A percentile compares a stretch with the other conserved stretches of the same genome.
Evolutionary conservation across 2,797 vertebrate species (phyloP).

Genomic region (Enoplosus armatus): DNA sequence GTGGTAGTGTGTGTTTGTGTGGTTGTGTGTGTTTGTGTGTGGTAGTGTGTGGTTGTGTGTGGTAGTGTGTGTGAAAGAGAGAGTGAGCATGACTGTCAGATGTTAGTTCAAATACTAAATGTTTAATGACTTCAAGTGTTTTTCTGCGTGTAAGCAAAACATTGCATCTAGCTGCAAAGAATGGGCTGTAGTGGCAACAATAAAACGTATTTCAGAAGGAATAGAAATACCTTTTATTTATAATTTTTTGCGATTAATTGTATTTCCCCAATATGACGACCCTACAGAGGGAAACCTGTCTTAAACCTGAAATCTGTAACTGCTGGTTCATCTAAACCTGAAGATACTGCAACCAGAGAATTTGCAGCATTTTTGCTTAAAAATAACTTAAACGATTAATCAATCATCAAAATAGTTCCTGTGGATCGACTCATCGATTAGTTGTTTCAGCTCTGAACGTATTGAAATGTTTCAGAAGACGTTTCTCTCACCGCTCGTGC

Average conservation of each 20-base stretch:
- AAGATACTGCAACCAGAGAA: too few relatives aligned
- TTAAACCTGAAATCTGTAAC: not conserved
- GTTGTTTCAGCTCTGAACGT: too few relatives aligned
- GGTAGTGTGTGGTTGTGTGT: too few relatives aligned
- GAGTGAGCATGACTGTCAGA: slow-evolving; percentile 1
- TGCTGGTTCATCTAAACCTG: too few relatives aligned
- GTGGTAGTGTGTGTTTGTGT: too few relatives aligned
- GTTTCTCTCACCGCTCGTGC: not conserved
- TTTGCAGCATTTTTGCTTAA: too few relatives aligned
- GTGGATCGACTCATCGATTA: not conserved
- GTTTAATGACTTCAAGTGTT: slow-evolving; percentile 34
- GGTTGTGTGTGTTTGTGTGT: slow-evolving; percentile 5
- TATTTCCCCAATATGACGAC: not conserved
- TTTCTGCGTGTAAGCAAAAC: slow-evolving; percentile 1
- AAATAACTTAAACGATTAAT: too few relatives aligned
- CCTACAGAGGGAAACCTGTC: not conserved
- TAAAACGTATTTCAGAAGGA: not conserved
- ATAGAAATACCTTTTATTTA: too few relatives aligned
- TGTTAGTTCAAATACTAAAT: slow-evolving; percentile 28
- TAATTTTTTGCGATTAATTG: not conserved
- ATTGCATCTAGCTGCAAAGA: not conserved
- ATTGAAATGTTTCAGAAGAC: too few relatives aligned
- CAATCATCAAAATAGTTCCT: too few relatives aligned
- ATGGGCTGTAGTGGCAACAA: not conserved
- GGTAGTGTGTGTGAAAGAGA: not conserved